A percentile compares a stretch with the other conserved stretches of the same genome.
Conservation (phyloP, 2,113 vertebrate species). For the Atlantisia rogersi region DNA sequence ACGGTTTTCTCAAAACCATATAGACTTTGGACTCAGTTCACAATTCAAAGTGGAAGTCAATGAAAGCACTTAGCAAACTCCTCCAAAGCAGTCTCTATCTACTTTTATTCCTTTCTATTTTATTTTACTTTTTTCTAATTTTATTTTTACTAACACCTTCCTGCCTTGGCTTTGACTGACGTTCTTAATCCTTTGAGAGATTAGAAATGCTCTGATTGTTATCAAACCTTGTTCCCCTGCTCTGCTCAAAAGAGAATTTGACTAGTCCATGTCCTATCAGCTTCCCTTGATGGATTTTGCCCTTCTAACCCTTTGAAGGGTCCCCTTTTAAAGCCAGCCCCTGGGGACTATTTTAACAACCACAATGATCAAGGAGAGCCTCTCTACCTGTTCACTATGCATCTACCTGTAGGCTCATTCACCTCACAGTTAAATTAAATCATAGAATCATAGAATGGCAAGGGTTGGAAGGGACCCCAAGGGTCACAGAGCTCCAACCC, state of each 20-base stretch:
- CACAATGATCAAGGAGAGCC: not conserved
- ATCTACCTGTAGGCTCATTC: not conserved
- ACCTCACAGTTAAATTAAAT: not conserved
- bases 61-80: not conserved
- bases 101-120: not conserved
- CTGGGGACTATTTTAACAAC: not conserved
- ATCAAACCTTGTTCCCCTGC: not conserved
- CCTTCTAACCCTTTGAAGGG: not conserved
- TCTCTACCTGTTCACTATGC: not conserved
- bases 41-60: not conserved
- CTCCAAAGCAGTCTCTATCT: not conserved
- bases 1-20: not conserved
- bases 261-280: not conserved
- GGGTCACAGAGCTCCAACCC: no score
- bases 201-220: not conserved
- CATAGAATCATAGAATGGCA: no score
- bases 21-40: not conserved
- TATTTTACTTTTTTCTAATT: not conserved
- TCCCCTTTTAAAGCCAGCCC: not conserved
- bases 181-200: not conserved
- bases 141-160: not conserved
- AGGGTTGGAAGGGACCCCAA: no score
- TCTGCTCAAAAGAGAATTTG: not conserved
- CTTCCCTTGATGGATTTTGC: not conserved
- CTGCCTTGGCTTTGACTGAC: not conserved